phyloP scores from a whole-genome alignment of 1,140 invertebrate species.

The Hermetia illucens region DNA sequence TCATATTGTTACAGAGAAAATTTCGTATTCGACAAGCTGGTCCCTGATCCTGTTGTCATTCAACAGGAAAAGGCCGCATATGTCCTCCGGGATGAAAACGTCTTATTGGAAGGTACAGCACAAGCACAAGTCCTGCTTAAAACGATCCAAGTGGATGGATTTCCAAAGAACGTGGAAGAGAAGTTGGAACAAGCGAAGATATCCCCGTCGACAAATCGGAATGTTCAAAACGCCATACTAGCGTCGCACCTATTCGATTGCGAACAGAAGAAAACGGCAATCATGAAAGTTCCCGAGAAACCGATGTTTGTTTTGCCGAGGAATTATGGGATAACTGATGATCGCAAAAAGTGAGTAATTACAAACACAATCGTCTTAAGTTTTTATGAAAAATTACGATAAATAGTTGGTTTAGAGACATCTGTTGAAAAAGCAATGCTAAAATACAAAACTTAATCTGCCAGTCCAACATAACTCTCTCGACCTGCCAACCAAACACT shows the following conservation, averaged over 20 bases:
- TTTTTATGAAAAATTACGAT: no score
- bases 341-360: slow-evolving; percentile 50
- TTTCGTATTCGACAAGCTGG: neutral
- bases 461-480: no score
- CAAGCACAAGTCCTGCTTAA: slow-evolving; percentile 67
- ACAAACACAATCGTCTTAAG: no score
- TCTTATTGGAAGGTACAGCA: slow-evolving; percentile 50
- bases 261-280: slow-evolving; percentile 59
- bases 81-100: slow-evolving; percentile 41
- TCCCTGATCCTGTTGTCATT: neutral
- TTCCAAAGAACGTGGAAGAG: slow-evolving; percentile 42
- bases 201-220: slow-evolving; percentile 35
- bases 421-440: no score
- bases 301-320: slow-evolving; percentile 56
- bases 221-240: slow-evolving; percentile 44
- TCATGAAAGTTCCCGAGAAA: slow-evolving; percentile 47
- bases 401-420: no score
- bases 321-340: slow-evolving; percentile 53
- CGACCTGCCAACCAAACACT: no score
- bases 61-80: slow-evolving; percentile 13
- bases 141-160: slow-evolving; percentile 44
- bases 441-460: no score
- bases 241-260: slow-evolving; percentile 64
- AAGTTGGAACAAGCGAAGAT: slow-evolving; percentile 32
- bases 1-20: neutral